Percentiles rank a stretch among this genome's conserved stretches.
phyloP scores from a whole-genome alignment of 2,888 invertebrate species.

The Pycnomerus fuliginosus region DNA sequence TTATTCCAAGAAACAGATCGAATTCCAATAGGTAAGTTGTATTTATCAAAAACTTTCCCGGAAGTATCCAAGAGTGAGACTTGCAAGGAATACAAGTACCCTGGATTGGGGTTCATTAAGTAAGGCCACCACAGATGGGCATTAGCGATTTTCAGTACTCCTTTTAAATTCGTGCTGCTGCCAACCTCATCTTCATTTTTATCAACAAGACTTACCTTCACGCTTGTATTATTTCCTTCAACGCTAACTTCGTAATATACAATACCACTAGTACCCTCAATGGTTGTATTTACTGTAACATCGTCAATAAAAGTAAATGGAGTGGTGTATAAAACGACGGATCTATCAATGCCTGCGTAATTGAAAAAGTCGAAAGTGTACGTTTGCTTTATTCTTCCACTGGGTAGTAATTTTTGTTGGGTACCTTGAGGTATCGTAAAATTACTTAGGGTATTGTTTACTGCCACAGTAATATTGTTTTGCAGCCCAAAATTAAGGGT shows the following conservation, averaged over 20 bases:
- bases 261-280: slow-evolving; percentile 56
- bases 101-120: slow-evolving; percentile 76
- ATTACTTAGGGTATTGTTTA: slow-evolving; percentile 85
- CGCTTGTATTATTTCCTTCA: slow-evolving; percentile 13
- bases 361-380: slow-evolving; percentile 97
- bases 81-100: no score
- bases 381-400: slow-evolving; percentile 58
- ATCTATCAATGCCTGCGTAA: slow-evolving; percentile 94
- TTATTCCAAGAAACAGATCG: slow-evolving; percentile 78
- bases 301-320: slow-evolving; percentile 81
- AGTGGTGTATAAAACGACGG: slow-evolving; percentile 85
- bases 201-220: slow-evolving; percentile 46
- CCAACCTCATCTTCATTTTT: slow-evolving; percentile 58
- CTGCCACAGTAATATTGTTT: slow-evolving; percentile 86
- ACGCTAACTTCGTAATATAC: slow-evolving; percentile 50
- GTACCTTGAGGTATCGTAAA: slow-evolving; percentile 91
- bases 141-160: no score
- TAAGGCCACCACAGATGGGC: slow-evolving; percentile 85
- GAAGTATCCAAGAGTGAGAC: slow-evolving; percentile 42
- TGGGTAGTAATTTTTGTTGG: no score
- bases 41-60: slow-evolving; percentile 65
- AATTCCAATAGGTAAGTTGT: slow-evolving; percentile 83
- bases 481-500: slow-evolving; percentile 63
- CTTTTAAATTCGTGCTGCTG: slow-evolving; percentile 47
- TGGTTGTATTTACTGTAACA: slow-evolving; percentile 72